These are phyloP conservation scores for Catotricha subobsoleta DNA, from an alignment of 2,888 invertebrate genomes.

Conservation along the genomic window DNA sequence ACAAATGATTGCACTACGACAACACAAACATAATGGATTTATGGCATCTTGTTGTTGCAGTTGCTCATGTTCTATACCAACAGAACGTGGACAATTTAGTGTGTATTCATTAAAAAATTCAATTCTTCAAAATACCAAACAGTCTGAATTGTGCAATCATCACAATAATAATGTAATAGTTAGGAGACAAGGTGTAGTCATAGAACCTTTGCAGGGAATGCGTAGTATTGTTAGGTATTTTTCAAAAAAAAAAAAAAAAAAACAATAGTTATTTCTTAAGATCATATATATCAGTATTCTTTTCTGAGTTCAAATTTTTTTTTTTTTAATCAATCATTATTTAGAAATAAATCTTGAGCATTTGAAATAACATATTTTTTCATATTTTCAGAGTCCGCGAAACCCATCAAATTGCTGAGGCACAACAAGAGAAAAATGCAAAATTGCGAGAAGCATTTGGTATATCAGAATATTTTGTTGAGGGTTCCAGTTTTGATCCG, in stretches of 20 bases:
- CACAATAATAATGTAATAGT: not conserved
- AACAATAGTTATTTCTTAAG: no score
- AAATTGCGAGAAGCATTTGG: slow-evolving; percentile 86
- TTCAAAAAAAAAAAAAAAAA: no score
- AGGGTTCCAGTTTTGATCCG: slow-evolving; percentile 81
- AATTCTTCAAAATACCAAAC: not conserved
- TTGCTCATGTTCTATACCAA: not conserved
- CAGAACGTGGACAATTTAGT: not conserved
- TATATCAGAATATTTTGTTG: slow-evolving; percentile 82
- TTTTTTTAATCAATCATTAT: no score
- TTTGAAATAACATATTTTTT: slow-evolving; percentile 5
- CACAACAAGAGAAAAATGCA: slow-evolving; percentile 90
- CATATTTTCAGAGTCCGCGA: slow-evolving; percentile 60
- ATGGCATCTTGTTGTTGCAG: slow-evolving; percentile 1
- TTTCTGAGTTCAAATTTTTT: not conserved
- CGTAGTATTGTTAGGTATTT: slow-evolving; percentile 20
- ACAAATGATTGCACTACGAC: not conserved
- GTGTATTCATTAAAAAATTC: not conserved
- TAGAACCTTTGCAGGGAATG: slow-evolving; percentile 16
- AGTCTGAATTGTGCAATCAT: not conserved
- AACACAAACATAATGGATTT: not conserved
- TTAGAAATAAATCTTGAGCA: not conserved
- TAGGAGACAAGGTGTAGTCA: not conserved
- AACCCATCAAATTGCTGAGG: slow-evolving; percentile 90
- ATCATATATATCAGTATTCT: not conserved